These are phyloP conservation scores for Xiphophorus hellerii DNA, from an alignment of 2,113 vertebrate genomes.

Conservation along the genomic window DNA sequence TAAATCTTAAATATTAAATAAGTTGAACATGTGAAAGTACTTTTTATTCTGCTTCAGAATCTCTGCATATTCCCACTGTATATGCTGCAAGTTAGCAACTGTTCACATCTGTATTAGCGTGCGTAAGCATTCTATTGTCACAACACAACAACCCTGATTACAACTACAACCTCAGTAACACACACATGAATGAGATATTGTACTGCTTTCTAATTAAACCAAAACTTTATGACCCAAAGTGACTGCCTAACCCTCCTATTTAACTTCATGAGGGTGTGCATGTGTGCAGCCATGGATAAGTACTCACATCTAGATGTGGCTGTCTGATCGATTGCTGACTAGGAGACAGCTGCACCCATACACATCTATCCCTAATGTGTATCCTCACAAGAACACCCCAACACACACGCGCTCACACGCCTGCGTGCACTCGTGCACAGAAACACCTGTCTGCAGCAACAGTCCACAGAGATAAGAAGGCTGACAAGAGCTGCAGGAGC, in stretches of 20 bases:
- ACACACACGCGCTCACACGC: neutral
- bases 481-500: slow-evolving; percentile 68
- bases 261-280: slow-evolving; percentile 17
- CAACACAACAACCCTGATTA: slow-evolving; percentile 13
- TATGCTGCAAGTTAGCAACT: neutral
- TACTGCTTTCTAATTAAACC: neutral
- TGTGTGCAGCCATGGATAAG: neutral
- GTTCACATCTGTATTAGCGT: slow-evolving; percentile 1
- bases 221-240: slow-evolving; percentile 31
- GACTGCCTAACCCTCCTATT: slow-evolving; percentile 40
- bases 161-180: slow-evolving; percentile 18
- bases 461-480: slow-evolving; percentile 60
- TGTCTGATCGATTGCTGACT: slow-evolving; percentile 27
- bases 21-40: slow-evolving; percentile 10
- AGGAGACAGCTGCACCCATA: slow-evolving; percentile 14
- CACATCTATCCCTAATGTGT: slow-evolving; percentile 18
- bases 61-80: neutral
- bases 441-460: slow-evolving; percentile 67
- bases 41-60: slow-evolving; percentile 10
- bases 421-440: slow-evolving; percentile 18
- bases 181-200: slow-evolving; percentile 4
- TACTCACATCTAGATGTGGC: slow-evolving; percentile 14
- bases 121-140: slow-evolving; percentile 8
- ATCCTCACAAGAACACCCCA: neutral
- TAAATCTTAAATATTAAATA: neutral